These are phyloP conservation scores for Capitulum mitella DNA, from an alignment of 2,888 invertebrate species.

Conservation along the genomic window DNA sequence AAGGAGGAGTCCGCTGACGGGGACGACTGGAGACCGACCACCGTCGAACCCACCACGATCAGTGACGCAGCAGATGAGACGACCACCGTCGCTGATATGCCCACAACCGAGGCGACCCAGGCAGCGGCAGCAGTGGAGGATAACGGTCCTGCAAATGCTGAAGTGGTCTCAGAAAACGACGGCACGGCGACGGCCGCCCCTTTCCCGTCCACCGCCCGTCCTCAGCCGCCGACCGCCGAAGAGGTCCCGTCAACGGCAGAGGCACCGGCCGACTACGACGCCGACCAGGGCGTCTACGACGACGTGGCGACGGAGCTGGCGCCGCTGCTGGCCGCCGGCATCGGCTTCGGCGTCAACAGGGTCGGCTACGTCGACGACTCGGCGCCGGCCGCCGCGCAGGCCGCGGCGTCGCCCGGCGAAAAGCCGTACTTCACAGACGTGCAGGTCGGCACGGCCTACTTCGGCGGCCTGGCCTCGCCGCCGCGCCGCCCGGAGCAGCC, in stretches of 20 bases:
- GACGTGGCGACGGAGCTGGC: slow-evolving; percentile 13
- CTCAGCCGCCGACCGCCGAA: background rate
- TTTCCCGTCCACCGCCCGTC: background rate
- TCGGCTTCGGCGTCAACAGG: background rate
- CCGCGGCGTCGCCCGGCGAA: background rate
- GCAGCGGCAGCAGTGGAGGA: no score
- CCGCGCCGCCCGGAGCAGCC: background rate
- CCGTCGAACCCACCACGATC: no score
- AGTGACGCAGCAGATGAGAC: no score
- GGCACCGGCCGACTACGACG: background rate
- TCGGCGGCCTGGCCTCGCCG: background rate
- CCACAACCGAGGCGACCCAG: no score
- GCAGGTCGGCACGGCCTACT: slow-evolving; percentile 4
- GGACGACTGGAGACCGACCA: no score
- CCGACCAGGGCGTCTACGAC: background rate
- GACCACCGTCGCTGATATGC: no score
- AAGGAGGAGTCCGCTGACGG: no score
- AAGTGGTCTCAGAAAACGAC: background rate
- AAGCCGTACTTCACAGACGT: background rate
- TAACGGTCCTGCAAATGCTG: no score
- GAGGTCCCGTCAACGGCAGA: background rate
- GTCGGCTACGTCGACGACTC: background rate
- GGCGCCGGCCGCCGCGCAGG: background rate
- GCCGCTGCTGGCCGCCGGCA: background rate
- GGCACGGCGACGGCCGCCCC: background rate